Conservation (phyloP, 2,113 vertebrate genomes). For the Talpa occidentalis region DNA sequence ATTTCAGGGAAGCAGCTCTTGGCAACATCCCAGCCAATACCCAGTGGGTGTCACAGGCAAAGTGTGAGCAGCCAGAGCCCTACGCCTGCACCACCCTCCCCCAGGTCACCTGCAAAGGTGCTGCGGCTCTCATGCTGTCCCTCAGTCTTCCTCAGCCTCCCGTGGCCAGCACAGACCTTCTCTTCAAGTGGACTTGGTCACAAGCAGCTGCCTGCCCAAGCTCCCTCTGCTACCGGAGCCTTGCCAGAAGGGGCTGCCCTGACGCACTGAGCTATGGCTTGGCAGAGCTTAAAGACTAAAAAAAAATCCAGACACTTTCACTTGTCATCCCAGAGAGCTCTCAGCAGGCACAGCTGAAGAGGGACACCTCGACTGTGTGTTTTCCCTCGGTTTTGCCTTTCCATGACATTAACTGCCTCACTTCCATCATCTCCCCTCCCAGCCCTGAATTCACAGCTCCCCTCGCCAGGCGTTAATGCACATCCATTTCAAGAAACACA, state of each 20-base stretch:
- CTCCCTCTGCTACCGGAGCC: slow-evolving; percentile 70
- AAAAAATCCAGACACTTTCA: slow-evolving; percentile 67
- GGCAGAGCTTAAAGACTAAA: slow-evolving; percentile 75
- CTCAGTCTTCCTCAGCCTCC: slow-evolving; percentile 64
- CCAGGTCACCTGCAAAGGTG: slow-evolving; percentile 86
- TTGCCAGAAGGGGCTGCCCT: slow-evolving; percentile 88
- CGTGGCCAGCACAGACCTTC: slow-evolving; percentile 62
- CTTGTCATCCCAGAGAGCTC: slow-evolving; percentile 73
- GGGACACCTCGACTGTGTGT: not conserved
- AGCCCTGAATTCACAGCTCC: slow-evolving; percentile 21
- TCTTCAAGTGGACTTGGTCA: slow-evolving; percentile 67
- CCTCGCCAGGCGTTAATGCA: slow-evolving; percentile 49
- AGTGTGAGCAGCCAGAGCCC: not conserved
- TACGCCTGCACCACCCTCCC: not conserved
- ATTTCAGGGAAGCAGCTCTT: slow-evolving; percentile 54
- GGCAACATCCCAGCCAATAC: slow-evolving; percentile 41
- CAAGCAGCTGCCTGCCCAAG: slow-evolving; percentile 58
- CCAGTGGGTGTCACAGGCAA: not conserved
- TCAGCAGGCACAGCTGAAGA: slow-evolving; percentile 70
- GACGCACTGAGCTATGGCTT: slow-evolving; percentile 82
- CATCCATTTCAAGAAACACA: slow-evolving; percentile 60
- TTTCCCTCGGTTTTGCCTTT: slow-evolving; percentile 19
- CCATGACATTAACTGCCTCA: slow-evolving; percentile 36
- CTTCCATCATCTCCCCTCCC: slow-evolving; percentile 45
- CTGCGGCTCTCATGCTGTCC: slow-evolving; percentile 84